Evolutionary conservation across 2,888 invertebrate species (phyloP), one percentile per base, ranked within the genome.

Genomic region (Prionchulus punctatus): DNA sequence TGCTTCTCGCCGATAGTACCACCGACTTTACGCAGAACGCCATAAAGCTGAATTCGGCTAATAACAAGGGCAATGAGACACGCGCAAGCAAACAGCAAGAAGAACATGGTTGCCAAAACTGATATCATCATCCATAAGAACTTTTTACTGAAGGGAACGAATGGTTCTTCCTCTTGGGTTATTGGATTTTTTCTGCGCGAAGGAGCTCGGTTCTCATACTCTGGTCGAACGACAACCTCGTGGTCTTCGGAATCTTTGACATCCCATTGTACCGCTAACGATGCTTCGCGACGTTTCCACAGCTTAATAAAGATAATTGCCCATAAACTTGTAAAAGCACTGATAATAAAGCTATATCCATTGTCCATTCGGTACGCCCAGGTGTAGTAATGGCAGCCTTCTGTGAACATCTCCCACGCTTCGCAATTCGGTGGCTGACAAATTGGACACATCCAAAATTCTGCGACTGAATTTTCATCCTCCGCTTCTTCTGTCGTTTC

Each of bases 261-360:
- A 68, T 92, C 92, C 92, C 94, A 94, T 71, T 92, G 89, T 86
- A 91, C 92, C 53, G 85, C 82, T 12, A 92, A 77, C 0, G 88
- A 81, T 0, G 86, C 85, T 69, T 91, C 89, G 62, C 86, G 85
- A 4, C 92, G 78, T 71, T 90, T 87, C 94, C 94, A 94, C 59
- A 91, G 73, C 68, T 92, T 92, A 66, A 36, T 12, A 18, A 36
- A 36, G 12, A 36, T 12, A 36, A 18, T 18, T 7, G n/a, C n/a
- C 36, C 36, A 36, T 12, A 36, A 12, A 36, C 7, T 36, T 12
- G 36, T 36, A 7, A 36, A 36, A 36, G 12, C 7, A 18, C 12
- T 12, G 18, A 36, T 7, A 7, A 36, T 18, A 36, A 36, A 36
- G 7, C 12, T 36, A 18, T 18, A 7, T 18, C 18, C 36, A 18